Percentiles rank a stretch among this genome's conserved stretches.
phyloP scores from a whole-genome alignment of 2,113 vertebrate genomes.

The Microcebus ravelobensis region DNA sequence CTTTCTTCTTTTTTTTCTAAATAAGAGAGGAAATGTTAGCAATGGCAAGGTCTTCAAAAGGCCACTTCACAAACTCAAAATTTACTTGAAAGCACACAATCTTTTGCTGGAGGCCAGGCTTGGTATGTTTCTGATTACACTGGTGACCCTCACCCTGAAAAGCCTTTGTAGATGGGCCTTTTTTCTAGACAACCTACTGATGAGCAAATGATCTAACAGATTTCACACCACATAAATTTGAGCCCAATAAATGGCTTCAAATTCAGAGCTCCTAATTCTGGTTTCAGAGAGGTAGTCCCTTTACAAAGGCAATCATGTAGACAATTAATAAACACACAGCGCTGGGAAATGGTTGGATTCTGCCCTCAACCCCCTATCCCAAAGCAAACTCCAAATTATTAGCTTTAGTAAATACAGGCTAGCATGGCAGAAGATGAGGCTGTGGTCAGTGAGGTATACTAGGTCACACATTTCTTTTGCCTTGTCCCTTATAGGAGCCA shows the following conservation, averaged over 20 bases:
- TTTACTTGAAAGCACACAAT: constrained; percentile 86
- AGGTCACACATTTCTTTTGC: background rate
- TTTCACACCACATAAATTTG: constrained; percentile 93
- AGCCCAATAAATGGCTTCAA: constrained; percentile 86
- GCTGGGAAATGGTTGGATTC: background rate
- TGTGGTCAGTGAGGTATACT: background rate
- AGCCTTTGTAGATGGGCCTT: constrained; percentile 89
- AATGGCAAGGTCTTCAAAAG: constrained; percentile 83
- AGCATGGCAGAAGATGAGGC: background rate
- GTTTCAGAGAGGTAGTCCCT: constrained; percentile 81
- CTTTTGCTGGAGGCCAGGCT: constrained; percentile 85
- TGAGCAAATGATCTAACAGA: constrained; percentile 90
- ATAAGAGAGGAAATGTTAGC: constrained; percentile 81
- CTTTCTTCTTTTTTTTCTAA: constrained; percentile 58
- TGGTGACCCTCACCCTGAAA: constrained; percentile 88
- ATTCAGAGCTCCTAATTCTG: constrained; percentile 85
- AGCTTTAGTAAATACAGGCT: background rate
- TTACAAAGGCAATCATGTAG: constrained; percentile 77
- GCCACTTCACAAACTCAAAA: constrained; percentile 82
- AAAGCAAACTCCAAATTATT: background rate
- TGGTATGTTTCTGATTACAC: constrained; percentile 89
- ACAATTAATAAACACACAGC: constrained; percentile 82
- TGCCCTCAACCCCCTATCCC: background rate
- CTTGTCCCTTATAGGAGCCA: background rate
- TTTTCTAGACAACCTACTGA: constrained; percentile 87